Percentiles rank a stretch among this genome's conserved stretches.
These are phyloP conservation scores for Synergus itoensis DNA, from an alignment of 2,888 invertebrate genomes.

Conservation along the genomic window DNA sequence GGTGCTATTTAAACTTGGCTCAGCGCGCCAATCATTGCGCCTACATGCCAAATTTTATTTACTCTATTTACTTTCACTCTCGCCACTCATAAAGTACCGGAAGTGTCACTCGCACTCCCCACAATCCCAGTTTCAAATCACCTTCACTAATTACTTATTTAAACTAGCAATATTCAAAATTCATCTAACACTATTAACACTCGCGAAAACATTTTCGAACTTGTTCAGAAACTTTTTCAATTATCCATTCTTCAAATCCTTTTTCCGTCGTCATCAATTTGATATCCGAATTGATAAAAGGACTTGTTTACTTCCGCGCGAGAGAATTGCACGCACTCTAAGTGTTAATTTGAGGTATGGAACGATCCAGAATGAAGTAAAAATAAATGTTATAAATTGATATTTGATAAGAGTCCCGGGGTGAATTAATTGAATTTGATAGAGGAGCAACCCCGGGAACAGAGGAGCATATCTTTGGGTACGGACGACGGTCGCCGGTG, in stretches of 20 bases:
- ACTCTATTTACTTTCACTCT: conserved; percentile 44
- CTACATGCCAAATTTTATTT: not conserved
- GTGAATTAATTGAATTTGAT: not conserved
- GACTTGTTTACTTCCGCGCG: too few relatives aligned
- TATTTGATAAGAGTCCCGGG: conserved; percentile 2
- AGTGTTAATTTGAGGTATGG: too few relatives aligned
- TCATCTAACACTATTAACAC: not conserved
- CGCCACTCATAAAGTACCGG: conserved; percentile 32
- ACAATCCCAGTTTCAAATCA: not conserved
- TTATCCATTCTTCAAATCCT: not conserved
- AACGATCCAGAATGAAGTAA: not conserved
- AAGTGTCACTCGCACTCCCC: conserved; percentile 12
- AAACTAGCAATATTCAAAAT: too few relatives aligned
- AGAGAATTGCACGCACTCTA: too few relatives aligned
- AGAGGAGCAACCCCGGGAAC: not conserved
- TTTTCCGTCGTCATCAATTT: not conserved
- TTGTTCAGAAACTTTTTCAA: not conserved
- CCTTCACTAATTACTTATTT: not conserved
- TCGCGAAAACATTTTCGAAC: not conserved
- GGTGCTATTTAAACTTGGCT: conserved; percentile 19
- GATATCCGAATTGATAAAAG: not conserved
- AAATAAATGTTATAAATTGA: not conserved
- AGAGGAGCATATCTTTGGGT: conserved; percentile 45
- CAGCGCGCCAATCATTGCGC: conserved; percentile 13
- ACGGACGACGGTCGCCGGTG: conserved; percentile 73